Base-by-base conservation (phyloP, 1,140 invertebrate species). In the Eupeodes corollae region DNA sequence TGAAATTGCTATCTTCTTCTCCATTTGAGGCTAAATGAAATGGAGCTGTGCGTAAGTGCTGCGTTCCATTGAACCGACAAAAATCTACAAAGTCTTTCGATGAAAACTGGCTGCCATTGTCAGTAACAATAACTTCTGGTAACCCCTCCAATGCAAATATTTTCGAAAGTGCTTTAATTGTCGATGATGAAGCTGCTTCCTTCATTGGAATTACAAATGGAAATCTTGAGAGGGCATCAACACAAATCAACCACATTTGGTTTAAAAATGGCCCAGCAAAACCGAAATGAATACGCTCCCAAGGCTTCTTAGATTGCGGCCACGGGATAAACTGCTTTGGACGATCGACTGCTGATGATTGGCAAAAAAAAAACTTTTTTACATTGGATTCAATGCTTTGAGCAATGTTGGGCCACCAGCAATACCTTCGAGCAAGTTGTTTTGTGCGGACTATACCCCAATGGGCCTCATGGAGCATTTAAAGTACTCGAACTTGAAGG, bases 191-290 rank as follows among this genome's bases (percentile, higher is more conserved):
- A n/a, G 38, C 35, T 3, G 45, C 44, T 31, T 33, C 33, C 1
- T 14, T 34, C 14, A 32, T 39, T 11, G 47, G 42, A 15, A 52
- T 49, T 6, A 55, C 33, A 39, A 55, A 50, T 0, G 45, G 37
- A 53, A 51, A 55, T 50, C 68, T 70, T 0, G 63, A 65, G 46
- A 59, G 64, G 1, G 67, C 48, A 56, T 75, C 73, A 1, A 68
- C 55, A 6, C 71, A 46, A 15, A 75, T 56, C 12, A 73, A 47
- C 48, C 67, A 73, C 49, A 52, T 61, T 16, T 54, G 9, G 6
- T 39, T 42, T 21, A 48, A 15, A 41, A 56, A 54, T 18, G 52
- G 51, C 11, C 53, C 57, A 9, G 52, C 44, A 50, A 55, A 66
- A 47, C 63, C 59, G 16, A 58, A 53, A 48, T 41, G 46, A 3